Evolutionary conservation across 2,888 invertebrate genomes (phyloP).

Genomic region (Ganaspis brasiliensis): DNA sequence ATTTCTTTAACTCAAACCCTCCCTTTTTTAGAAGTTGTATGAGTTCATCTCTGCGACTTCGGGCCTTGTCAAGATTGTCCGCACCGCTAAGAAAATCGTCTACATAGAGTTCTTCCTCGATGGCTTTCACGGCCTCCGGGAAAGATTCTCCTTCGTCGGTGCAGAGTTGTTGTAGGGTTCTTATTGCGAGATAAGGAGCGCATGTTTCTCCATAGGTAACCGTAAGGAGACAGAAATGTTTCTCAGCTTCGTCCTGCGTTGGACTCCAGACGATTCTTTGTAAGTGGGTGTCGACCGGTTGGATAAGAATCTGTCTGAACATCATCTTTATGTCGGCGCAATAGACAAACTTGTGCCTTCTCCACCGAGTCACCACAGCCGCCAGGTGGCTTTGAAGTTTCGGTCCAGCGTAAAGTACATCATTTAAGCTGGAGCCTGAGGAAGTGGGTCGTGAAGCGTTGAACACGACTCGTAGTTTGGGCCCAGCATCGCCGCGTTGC

Average conservation of each 20-base stretch:
- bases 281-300: neutral
- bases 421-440: constrained; percentile 12
- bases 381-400: neutral
- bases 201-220: constrained; percentile 5
- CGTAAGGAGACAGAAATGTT: neutral
- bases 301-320: constrained; percentile 23
- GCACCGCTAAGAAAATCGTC: constrained; percentile 40
- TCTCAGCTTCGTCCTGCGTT: neutral
- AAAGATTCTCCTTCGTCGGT: constrained; percentile 26
- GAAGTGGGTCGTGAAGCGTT: constrained; percentile 17
- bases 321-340: constrained; percentile 46
- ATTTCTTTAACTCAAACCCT: constrained; percentile 22
- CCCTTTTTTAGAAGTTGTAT: neutral
- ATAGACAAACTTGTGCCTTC: constrained; percentile 4
- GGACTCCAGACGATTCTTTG: constrained; percentile 36
- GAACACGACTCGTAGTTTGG: neutral
- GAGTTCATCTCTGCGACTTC: neutral
- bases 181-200: constrained; percentile 36
- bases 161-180: constrained; percentile 14
- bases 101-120: constrained; percentile 20
- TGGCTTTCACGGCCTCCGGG: neutral
- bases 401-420: neutral
- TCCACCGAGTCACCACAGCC: constrained; percentile 12
- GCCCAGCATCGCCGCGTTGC: neutral
- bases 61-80: neutral